A percentile compares a stretch with the other conserved stretches of the same genome.
Evolutionary conservation across 2,113 vertebrate genomes (phyloP).

Genomic region (Patagioenas fasciata): DNA sequence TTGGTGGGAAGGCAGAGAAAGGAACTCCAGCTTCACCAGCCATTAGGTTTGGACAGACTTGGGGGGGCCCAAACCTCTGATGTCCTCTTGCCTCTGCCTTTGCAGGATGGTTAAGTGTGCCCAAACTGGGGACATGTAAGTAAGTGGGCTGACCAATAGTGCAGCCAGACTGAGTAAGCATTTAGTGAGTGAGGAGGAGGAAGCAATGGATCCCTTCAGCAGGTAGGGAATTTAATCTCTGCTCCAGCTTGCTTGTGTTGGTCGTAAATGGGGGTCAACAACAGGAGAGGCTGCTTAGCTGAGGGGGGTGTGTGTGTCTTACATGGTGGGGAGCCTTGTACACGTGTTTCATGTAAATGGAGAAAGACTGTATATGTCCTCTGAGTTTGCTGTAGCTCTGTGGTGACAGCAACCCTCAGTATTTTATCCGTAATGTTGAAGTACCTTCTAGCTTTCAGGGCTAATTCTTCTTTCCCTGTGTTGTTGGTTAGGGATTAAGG

Average conservation of each 20-base stretch:
- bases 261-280: neutral
- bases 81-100: neutral
- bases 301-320: neutral
- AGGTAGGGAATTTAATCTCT: neutral
- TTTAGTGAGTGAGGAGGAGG: neutral
- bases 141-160: neutral
- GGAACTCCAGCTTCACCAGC: neutral
- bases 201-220: neutral
- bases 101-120: neutral
- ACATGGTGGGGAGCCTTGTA: neutral
- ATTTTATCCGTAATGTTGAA: neutral
- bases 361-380: neutral
- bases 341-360: rapidly evolving
- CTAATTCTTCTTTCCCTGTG: neutral
- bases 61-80: neutral
- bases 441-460: neutral
- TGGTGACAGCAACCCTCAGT: neutral
- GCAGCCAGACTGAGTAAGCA: neutral
- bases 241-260: neutral
- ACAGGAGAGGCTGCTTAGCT: neutral
- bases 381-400: neutral
- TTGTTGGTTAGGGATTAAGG: neutral
- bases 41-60: neutral
- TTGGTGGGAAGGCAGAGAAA: neutral
- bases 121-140: rapidly evolving